phyloP scores from a whole-genome alignment of 2,888 invertebrate species.

The Lochmaea crataegi region DNA sequence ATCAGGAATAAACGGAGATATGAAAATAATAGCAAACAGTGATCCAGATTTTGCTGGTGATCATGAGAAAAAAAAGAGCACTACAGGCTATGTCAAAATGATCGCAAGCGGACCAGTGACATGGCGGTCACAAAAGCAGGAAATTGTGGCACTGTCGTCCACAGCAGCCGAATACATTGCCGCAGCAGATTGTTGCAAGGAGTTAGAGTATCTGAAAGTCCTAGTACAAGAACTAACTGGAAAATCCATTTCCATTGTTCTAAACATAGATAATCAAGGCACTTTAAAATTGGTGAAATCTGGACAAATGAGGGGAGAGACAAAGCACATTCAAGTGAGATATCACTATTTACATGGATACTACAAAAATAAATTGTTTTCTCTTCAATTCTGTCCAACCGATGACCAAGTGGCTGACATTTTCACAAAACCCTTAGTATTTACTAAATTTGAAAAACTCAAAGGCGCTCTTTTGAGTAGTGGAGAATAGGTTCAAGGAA shows the following conservation, averaged over 20 bases:
- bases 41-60: not conserved
- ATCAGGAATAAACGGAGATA: not conserved
- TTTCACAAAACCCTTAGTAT: not conserved
- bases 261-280: not conserved
- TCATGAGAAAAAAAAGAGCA: not conserved
- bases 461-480: too few relatives aligned
- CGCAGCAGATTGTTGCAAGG: not conserved
- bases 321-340: not conserved
- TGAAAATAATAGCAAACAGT: not conserved
- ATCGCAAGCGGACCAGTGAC: not conserved
- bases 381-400: not conserved
- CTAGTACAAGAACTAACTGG: not conserved
- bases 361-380: not conserved
- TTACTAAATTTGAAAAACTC: not conserved
- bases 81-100: not conserved
- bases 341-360: not conserved
- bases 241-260: not conserved
- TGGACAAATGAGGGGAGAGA: conserved; percentile 1
- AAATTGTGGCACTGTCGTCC: conserved; percentile 5
- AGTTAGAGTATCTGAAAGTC: not conserved
- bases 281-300: not conserved
- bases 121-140: not conserved
- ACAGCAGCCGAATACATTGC: conserved; percentile 1
- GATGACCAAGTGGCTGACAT: conserved; percentile 1
- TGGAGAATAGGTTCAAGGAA: too few relatives aligned